Conservation (phyloP, 2,797 vertebrate species). For the Brachyalestes nurse region DNA sequence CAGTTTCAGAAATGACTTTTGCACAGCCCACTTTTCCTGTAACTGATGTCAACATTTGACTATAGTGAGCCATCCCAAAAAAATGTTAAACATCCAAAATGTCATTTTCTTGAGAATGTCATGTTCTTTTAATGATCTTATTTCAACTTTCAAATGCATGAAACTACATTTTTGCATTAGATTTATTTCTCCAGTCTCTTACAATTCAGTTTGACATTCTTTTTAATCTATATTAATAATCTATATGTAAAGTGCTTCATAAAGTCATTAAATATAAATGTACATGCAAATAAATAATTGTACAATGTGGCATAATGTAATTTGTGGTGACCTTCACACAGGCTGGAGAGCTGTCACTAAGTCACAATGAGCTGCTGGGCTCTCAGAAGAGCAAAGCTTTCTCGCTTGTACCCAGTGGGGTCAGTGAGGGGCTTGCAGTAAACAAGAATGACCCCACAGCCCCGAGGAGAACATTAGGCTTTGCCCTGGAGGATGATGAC, state of each 20-base stretch:
- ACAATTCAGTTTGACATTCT: neutral
- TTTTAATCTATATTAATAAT: neutral
- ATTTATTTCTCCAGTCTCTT: neutral
- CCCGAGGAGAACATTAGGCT: conserved; percentile 67
- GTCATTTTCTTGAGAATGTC: conserved; percentile 33
- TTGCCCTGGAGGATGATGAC: conserved; percentile 63
- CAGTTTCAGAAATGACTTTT: conserved; percentile 32
- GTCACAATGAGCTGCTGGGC: conserved; percentile 69
- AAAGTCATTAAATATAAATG: neutral
- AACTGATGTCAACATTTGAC: conserved; percentile 28
- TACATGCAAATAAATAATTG: neutral
- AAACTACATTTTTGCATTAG: neutral
- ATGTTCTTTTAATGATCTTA: neutral
- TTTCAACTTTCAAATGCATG: neutral
- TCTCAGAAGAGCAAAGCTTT: conserved; percentile 72
- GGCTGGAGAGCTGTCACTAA: conserved; percentile 63
- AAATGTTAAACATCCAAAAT: neutral
- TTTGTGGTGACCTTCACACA: conserved; percentile 54
- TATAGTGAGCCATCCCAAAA: neutral
- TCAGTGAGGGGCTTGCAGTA: conserved; percentile 58
- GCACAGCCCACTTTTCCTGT: conserved; percentile 38
- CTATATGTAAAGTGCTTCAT: neutral
- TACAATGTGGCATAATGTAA: conserved; percentile 1
- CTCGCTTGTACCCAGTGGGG: conserved; percentile 65
- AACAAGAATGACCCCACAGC: conserved; percentile 38